phyloP scores from a whole-genome alignment of 2,797 vertebrate species.

The Falco concolor region DNA sequence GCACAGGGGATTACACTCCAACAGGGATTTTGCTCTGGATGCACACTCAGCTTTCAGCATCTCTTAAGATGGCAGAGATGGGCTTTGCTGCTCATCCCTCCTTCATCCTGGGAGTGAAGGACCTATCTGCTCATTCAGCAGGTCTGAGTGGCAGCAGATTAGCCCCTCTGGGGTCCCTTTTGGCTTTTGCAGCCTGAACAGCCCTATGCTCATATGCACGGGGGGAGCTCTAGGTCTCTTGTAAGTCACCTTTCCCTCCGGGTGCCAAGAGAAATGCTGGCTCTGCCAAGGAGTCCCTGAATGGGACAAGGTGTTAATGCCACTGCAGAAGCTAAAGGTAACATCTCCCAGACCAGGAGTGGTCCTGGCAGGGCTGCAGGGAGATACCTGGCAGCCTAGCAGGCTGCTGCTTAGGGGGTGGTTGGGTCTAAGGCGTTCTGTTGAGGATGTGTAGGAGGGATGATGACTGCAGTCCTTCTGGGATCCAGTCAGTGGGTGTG shows the following conservation, averaged over 20 bases:
- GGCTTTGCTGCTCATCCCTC: neutral
- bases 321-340: neutral
- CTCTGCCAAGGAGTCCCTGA: neutral
- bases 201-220: rapidly evolving
- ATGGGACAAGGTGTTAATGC: neutral
- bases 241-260: neutral
- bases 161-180: too few species aligned
- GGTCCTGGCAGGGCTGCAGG: neutral
- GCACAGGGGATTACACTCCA: neutral
- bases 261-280: neutral
- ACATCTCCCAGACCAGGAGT: neutral
- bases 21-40: neutral
- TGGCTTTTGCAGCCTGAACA: neutral
- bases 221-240: neutral
- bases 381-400: neutral
- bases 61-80: neutral
- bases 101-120: neutral
- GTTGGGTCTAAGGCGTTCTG: neutral
- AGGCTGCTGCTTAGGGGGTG: neutral
- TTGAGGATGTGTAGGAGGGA: neutral
- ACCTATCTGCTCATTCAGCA: neutral
- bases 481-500: neutral
- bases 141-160: neutral
- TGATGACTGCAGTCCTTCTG: neutral
- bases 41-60: neutral